Evolutionary conservation across 2,888 invertebrate species (phyloP).

Genomic region (Netelia fuscicornis): DNA sequence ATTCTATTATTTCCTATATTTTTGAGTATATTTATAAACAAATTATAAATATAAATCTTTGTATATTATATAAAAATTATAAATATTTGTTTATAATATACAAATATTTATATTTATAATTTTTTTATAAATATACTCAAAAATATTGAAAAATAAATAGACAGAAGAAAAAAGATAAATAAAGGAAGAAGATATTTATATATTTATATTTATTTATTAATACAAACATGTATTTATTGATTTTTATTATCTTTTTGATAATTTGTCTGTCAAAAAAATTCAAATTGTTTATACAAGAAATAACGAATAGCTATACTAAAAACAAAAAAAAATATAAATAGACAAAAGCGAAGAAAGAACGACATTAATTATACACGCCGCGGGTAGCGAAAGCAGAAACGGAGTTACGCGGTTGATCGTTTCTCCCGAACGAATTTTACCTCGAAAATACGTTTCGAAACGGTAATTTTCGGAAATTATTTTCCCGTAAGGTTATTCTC

Average conservation of each 20-base stretch:
- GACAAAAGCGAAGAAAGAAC: no score
- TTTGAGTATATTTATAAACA: neutral
- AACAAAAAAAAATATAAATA: no score
- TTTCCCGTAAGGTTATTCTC: constrained; percentile 5
- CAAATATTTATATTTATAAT: no score
- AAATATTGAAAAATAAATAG: neutral
- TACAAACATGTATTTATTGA: neutral
- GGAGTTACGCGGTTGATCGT: no score
- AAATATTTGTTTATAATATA: no score
- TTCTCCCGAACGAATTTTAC: neutral
- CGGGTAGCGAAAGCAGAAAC: no score
- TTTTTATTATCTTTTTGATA: no score
- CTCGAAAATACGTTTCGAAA: neutral
- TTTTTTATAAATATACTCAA: neutral
- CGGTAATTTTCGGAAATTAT: neutral
- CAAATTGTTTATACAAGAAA: no score
- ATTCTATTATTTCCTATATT: neutral
- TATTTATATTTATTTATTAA: neutral
- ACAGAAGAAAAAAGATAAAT: neutral
- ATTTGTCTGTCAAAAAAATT: no score
- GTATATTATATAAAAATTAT: neutral
- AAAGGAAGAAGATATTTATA: neutral
- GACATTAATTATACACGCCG: no score
- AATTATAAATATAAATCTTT: neutral
- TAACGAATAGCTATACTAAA: no score